Percentiles rank a stretch among this genome's conserved stretches.
These are phyloP conservation scores for Epinephelus fuscoguttatus DNA, from an alignment of 2,113 vertebrate species.

Conservation along the genomic window DNA sequence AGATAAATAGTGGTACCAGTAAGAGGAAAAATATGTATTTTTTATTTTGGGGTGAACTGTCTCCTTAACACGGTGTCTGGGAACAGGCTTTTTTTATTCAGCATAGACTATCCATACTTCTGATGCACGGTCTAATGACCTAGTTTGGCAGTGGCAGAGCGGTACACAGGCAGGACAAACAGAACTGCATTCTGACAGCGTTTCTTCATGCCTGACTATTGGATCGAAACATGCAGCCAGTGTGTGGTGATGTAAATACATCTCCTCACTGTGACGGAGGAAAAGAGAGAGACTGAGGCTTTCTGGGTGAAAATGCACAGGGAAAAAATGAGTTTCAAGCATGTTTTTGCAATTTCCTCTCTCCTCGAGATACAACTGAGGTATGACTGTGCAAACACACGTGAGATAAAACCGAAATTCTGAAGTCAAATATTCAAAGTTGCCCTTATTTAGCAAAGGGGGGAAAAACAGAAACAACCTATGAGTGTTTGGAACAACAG, in stretches of 20 bases:
- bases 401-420: slow-evolving; percentile 7
- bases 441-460: slow-evolving; percentile 4
- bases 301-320: slow-evolving; percentile 8
- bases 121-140: slow-evolving; percentile 12
- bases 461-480: background rate
- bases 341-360: slow-evolving; percentile 3
- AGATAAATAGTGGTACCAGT: too few species aligned
- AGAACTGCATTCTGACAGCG: background rate
- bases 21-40: too few species aligned
- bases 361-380: background rate
- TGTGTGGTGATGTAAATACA: slow-evolving; percentile 26
- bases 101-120: background rate
- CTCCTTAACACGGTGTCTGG: too few species aligned
- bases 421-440: slow-evolving; percentile 18
- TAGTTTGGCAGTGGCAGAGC: slow-evolving; percentile 4
- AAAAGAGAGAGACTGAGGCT: slow-evolving; percentile 4
- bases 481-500: slow-evolving; percentile 14
- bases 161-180: slow-evolving; percentile 16
- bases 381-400: slow-evolving; percentile 1
- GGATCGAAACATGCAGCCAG: slow-evolving; percentile 16
- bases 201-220: slow-evolving; percentile 18
- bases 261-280: slow-evolving; percentile 1
- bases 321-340: background rate
- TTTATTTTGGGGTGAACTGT: too few species aligned
- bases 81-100: slow-evolving; percentile 1